These are phyloP conservation scores for Panulirus ornatus DNA, from an alignment of 1,140 invertebrate genomes.

Conservation along the genomic window DNA sequence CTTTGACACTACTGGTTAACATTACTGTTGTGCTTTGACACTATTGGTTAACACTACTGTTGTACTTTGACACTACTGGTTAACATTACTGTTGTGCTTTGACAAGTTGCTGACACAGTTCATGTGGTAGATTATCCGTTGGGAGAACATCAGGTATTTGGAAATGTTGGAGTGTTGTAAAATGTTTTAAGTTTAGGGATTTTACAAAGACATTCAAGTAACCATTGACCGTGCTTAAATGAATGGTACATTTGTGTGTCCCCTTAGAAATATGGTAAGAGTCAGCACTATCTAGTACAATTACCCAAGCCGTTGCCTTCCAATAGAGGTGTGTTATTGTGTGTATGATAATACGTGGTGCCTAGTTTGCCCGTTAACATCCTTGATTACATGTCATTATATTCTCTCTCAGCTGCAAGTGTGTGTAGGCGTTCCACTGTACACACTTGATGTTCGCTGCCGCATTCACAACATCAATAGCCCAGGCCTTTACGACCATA, in stretches of 20 bases:
- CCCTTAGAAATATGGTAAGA: not conserved
- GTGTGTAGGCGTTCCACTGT: constrained; percentile 15
- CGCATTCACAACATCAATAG: not conserved
- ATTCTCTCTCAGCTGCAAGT: constrained; percentile 40
- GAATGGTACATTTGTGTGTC: not conserved
- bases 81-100: constrained; percentile 32
- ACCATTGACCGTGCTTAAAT: not conserved
- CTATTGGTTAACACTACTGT: too few species aligned
- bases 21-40: too few species aligned
- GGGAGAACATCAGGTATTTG: not conserved
- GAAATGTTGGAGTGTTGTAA: too few species aligned
- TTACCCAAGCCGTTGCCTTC: constrained; percentile 34
- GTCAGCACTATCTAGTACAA: constrained; percentile 14
- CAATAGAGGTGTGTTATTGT: constrained; percentile 50
- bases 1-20: too few species aligned
- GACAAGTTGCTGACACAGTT: not conserved
- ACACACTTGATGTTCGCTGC: constrained; percentile 12
- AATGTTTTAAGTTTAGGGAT: constrained; percentile 34
- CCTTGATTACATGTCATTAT: constrained; percentile 44
- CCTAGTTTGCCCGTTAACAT: constrained; percentile 20
- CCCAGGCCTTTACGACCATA: too few species aligned
- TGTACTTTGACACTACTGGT: too few species aligned
- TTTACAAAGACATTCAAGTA: constrained; percentile 27
- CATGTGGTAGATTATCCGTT: not conserved
- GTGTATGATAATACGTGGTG: constrained; percentile 12